These are phyloP conservation scores for Muntiacus reevesi DNA, from an alignment of 2,113 vertebrate genomes.

Conservation along the genomic window DNA sequence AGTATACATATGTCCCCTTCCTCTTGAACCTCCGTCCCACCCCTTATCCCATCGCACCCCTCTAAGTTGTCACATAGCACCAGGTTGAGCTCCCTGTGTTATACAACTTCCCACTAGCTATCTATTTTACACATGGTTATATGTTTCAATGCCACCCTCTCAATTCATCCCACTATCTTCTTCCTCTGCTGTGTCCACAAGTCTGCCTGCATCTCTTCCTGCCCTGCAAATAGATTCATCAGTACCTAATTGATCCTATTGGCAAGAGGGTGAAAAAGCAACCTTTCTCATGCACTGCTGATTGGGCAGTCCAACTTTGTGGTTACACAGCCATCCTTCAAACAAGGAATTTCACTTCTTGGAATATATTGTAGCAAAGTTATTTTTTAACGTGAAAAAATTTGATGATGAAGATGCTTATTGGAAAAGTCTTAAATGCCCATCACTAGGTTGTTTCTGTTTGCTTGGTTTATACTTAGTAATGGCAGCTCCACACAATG, in stretches of 20 bases:
- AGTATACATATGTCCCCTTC: neutral
- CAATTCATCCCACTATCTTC: neutral
- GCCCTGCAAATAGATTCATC: neutral
- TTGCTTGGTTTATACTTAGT: neutral
- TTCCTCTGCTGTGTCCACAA: neutral
- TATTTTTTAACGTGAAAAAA: neutral
- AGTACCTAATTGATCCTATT: neutral
- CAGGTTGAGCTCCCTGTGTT: neutral
- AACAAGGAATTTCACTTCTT: neutral
- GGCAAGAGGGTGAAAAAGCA: neutral
- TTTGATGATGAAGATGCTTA: neutral
- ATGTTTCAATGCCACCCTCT: neutral
- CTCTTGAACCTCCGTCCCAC: neutral
- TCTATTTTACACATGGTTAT: neutral
- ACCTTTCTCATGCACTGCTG: too few species aligned
- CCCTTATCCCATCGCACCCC: neutral
- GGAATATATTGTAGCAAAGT: neutral
- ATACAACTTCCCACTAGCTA: neutral
- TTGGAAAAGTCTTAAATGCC: neutral
- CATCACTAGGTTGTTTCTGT: neutral
- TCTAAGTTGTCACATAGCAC: neutral
- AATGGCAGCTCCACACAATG: neutral
- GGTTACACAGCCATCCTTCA: neutral
- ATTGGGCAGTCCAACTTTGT: neutral
- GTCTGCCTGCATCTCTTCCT: neutral